Percentiles rank a stretch among this genome's conserved stretches.
These are phyloP conservation scores for Pipistrellus nathusii DNA, from an alignment of 2,797 vertebrate species.

Conservation along the genomic window DNA sequence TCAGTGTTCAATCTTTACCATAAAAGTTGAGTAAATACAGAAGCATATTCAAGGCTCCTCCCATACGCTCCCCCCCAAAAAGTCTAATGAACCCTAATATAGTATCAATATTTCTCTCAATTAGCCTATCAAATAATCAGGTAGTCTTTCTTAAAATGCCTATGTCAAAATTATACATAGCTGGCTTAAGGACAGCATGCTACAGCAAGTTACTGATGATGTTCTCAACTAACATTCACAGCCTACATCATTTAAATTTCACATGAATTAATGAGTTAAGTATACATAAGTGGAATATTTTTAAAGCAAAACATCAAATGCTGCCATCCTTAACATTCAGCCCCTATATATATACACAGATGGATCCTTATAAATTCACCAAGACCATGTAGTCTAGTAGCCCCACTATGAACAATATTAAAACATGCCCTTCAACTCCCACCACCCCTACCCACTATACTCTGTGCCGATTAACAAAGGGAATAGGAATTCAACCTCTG, in stretches of 20 bases:
- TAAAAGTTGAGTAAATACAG: constrained; percentile 6
- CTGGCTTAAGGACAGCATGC: neutral
- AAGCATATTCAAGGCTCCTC: neutral
- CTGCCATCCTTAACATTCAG: constrained; percentile 38
- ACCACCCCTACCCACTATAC: neutral
- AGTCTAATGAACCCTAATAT: neutral
- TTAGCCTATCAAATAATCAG: constrained; percentile 36
- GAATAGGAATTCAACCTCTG: constrained; percentile 68
- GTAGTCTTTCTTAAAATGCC: constrained; percentile 22
- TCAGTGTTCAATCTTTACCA: constrained; percentile 27
- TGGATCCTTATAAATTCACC: constrained; percentile 32
- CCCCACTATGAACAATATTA: constrained; percentile 55
- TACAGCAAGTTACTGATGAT: constrained; percentile 30
- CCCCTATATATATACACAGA: neutral
- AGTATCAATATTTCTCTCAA: constrained; percentile 23
- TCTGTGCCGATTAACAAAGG: constrained; percentile 68
- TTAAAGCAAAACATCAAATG: constrained; percentile 63
- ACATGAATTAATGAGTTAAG: constrained; percentile 49
- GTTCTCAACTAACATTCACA: constrained; percentile 35
- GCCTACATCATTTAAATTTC: constrained; percentile 57
- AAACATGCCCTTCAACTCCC: constrained; percentile 64
- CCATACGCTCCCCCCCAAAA: neutral
- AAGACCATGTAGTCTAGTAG: neutral
- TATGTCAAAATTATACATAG: constrained; percentile 65
- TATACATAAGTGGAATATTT: constrained; percentile 70